Evolutionary conservation across 2,888 invertebrate genomes (phyloP).

Genomic region (Sussaba pulchella): DNA sequence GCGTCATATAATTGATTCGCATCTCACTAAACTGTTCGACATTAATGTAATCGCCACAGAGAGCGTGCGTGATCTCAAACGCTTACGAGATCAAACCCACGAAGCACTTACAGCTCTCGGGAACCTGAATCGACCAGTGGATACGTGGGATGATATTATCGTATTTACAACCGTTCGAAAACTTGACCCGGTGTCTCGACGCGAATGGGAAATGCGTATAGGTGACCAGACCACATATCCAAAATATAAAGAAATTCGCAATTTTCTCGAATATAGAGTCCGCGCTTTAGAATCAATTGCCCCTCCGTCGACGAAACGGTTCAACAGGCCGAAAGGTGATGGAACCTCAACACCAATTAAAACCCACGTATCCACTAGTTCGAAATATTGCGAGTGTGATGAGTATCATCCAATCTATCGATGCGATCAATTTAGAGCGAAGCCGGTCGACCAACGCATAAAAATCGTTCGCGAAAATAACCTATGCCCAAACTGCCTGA

Average conservation of each 20-base stretch:
- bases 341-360: not conserved
- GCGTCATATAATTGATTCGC: constrained; percentile 12
- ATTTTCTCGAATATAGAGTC: constrained; percentile 9
- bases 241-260: not conserved
- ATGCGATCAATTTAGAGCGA: constrained; percentile 3
- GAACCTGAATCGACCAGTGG: constrained; percentile 36
- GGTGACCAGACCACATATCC: not conserved
- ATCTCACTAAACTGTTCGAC: constrained; percentile 9
- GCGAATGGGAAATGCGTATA: constrained; percentile 55
- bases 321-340: not conserved
- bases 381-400: constrained; percentile 12
- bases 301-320: not conserved
- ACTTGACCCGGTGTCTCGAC: constrained; percentile 43
- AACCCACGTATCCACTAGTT: constrained; percentile 1
- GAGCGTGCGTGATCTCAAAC: constrained; percentile 12
- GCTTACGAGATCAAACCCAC: constrained; percentile 37
- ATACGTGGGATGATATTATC: constrained; percentile 49
- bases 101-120: constrained; percentile 23
- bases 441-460: constrained; percentile 3
- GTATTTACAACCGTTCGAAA: constrained; percentile 37
- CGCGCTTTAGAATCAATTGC: constrained; percentile 6
- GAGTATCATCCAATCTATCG: not conserved
- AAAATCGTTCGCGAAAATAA: constrained; percentile 8
- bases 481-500: constrained; percentile 8
- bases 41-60: constrained; percentile 31